These are phyloP conservation scores for Amazona ochrocephala DNA, from an alignment of 2,797 vertebrate genomes.

Conservation along the genomic window DNA sequence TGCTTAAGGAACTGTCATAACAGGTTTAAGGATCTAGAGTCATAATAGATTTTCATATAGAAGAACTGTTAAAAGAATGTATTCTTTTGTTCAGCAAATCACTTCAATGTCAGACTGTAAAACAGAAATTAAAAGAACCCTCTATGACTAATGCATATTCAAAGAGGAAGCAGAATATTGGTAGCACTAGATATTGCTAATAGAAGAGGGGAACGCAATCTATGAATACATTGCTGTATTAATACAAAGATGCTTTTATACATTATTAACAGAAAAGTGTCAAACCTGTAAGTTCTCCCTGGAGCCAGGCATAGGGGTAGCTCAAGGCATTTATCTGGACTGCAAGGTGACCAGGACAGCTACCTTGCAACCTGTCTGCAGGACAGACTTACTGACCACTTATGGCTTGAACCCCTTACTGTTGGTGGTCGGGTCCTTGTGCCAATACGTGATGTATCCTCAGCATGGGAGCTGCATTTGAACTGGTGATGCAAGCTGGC, in stretches of 20 bases:
- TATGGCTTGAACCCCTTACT: not conserved
- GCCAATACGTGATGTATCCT: not conserved
- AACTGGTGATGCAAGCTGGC: not conserved
- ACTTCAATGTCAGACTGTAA: not conserved
- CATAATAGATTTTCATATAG: not conserved
- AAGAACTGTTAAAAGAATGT: not conserved
- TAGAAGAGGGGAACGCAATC: not conserved
- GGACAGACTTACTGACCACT: not conserved
- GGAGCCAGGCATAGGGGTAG: not conserved
- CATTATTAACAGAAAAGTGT: not conserved
- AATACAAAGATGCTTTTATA: not conserved
- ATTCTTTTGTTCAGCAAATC: not conserved
- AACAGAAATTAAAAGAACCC: not conserved
- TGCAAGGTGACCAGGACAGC: not conserved
- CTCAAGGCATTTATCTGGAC: not conserved
- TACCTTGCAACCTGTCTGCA: not conserved
- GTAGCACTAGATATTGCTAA: not conserved
- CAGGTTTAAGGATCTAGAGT: not conserved
- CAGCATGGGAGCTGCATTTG: not conserved
- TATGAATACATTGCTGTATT: not conserved
- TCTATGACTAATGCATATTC: not conserved
- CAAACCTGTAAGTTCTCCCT: not conserved
- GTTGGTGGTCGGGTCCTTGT: not conserved
- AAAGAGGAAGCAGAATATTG: not conserved
- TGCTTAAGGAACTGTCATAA: not conserved